Evolutionary conservation across 2,888 invertebrate species (phyloP).

Genomic region (Hypercompe scribonia): DNA sequence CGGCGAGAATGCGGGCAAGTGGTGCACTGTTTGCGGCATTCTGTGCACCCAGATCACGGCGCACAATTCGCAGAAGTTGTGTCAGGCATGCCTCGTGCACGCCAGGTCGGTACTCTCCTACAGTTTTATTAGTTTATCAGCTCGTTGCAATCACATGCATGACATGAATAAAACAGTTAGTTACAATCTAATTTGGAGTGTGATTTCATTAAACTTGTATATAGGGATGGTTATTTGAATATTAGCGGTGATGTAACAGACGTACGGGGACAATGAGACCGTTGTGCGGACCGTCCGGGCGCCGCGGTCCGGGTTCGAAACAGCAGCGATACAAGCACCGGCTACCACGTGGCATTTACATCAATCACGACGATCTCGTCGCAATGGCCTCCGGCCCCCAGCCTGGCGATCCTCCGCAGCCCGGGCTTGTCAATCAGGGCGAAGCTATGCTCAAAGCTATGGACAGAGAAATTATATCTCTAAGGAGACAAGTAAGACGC

Average conservation of each 20-base stretch:
- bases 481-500: conserved; percentile 97
- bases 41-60: conserved; percentile 83
- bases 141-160: conserved; percentile 61
- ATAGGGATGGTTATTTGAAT: conserved; percentile 69
- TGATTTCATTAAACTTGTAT: conserved; percentile 50
- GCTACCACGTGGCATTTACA: conserved; percentile 98
- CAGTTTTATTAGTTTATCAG: conserved; percentile 51
- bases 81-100: conserved; percentile 87
- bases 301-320: conserved; percentile 85
- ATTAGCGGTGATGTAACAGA: conserved; percentile 86
- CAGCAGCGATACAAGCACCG: conserved; percentile 91
- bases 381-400: conserved; percentile 94
- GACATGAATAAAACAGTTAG: conserved; percentile 52
- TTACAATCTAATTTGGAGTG: conserved; percentile 54
- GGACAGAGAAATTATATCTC: conserved; percentile 97
- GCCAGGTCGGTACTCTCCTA: conserved; percentile 83
- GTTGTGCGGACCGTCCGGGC: conserved; percentile 90
- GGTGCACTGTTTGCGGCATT: conserved; percentile 85
- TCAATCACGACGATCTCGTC: conserved; percentile 98
- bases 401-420: conserved; percentile 84
- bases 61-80: conserved; percentile 85
- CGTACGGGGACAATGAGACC: conserved; percentile 93
- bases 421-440: conserved; percentile 88
- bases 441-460: conserved; percentile 95
- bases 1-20: conserved; percentile 78